Evolutionary conservation across 2,113 vertebrate genomes (phyloP).

Genomic region (Hydrolagus affinis): DNA sequence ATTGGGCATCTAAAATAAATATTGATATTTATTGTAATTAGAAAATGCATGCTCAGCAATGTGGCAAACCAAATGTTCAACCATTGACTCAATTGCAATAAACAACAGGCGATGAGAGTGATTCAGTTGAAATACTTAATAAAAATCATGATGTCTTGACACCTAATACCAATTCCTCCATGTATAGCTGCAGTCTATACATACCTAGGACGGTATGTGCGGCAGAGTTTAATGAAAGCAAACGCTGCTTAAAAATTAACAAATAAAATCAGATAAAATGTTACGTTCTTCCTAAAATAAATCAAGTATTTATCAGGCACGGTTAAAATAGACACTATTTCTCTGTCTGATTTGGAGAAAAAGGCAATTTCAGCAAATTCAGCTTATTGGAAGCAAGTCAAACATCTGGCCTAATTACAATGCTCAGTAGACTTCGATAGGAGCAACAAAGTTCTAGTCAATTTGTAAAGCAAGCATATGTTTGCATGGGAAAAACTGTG

Average conservation of each 20-base stretch:
- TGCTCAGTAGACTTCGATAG: neutral
- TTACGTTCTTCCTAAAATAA: slow-evolving; percentile 5
- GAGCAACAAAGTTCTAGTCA: neutral
- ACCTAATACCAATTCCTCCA: neutral
- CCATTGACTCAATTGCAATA: neutral
- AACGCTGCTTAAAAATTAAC: slow-evolving; percentile 1
- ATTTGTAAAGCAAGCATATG: neutral
- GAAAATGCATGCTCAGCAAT: neutral
- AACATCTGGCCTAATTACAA: neutral
- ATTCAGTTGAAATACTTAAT: neutral
- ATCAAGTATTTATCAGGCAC: neutral
- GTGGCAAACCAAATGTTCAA: neutral
- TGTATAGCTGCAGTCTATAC: neutral
- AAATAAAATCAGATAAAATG: neutral
- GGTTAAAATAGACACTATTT: neutral
- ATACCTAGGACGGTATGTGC: neutral
- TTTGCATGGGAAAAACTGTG: neutral
- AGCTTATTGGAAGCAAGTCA: neutral
- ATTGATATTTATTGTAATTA: neutral
- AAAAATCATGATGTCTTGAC: neutral
- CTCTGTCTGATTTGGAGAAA: neutral
- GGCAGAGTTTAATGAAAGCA: neutral
- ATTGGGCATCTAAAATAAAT: neutral
- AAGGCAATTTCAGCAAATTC: neutral
- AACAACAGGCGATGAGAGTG: neutral